Conservation (phyloP, 2,113 vertebrate genomes). For the Larimichthys polyactis region DNA sequence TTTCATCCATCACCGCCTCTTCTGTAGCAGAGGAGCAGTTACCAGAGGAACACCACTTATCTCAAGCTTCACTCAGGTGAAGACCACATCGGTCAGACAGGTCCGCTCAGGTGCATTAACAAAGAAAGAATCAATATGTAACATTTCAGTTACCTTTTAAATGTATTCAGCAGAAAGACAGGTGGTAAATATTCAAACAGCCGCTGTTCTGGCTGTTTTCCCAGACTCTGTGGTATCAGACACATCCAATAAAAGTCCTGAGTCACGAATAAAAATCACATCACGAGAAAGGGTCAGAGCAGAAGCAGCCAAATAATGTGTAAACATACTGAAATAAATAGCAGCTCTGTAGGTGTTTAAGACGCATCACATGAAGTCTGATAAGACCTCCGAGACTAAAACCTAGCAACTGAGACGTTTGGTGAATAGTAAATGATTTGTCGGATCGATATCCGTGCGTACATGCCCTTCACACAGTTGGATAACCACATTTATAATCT, state of each 20-base stretch:
- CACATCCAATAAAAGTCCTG: slow-evolving; percentile 37
- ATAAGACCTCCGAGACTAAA: slow-evolving; percentile 9
- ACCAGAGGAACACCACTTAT: slow-evolving; percentile 23
- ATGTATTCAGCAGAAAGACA: neutral
- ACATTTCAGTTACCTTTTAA: neutral
- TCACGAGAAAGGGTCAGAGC: neutral
- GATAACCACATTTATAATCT: slow-evolving; percentile 8
- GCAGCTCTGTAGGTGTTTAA: neutral
- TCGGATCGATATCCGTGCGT: slow-evolving; percentile 33
- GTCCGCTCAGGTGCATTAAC: neutral
- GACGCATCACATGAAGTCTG: slow-evolving; percentile 7
- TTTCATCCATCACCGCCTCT: slow-evolving; percentile 35
- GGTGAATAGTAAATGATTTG: slow-evolving; percentile 30
- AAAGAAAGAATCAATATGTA: neutral
- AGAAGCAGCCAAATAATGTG: slow-evolving; percentile 4
- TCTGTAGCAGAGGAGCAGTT: neutral
- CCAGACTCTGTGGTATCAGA: slow-evolving; percentile 20
- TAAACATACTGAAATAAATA: neutral
- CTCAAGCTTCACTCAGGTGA: slow-evolving; percentile 23
- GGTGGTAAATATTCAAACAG: slow-evolving; percentile 18
- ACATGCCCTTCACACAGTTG: slow-evolving; percentile 31
- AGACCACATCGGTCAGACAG: neutral
- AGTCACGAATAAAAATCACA: slow-evolving; percentile 29
- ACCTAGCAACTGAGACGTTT: slow-evolving; percentile 25
- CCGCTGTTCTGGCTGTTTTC: slow-evolving; percentile 21